Base-by-base conservation (phyloP, 2,797 vertebrate species). In the Antennarius maculatus region DNA sequence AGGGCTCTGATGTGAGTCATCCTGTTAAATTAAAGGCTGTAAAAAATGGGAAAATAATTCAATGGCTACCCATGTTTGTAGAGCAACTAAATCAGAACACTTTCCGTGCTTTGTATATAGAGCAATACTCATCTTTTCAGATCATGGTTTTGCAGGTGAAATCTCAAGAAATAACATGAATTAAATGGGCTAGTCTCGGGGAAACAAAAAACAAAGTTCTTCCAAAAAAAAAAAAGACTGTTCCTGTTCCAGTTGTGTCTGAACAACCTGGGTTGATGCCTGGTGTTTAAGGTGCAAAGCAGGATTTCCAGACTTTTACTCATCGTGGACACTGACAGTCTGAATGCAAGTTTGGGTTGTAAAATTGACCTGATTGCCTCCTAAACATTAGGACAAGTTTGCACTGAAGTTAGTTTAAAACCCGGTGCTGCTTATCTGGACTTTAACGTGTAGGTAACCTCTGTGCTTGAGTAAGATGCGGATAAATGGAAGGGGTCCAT, bases 21-120 rank as follows among this genome's bases (percentile, higher is more conserved):
- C 81, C 84, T 82, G 82, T 90, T 90, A 89, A 91, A 91, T 92
- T 90, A 86, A 88, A 90, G 80, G 81, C 78, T 67, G 77, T 84
- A 89, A 87, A 85, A 39, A 39, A 87, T 72, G 67, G 76, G 74
- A 71, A 84, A 88, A 84, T 78, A 83, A 83, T 88, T 84, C 77
- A 74, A 50, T 76, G 75, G 74, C 59, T 69, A 45, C 67, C 63
- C 49, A 31, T 84, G 74, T 86, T 84, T 75, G 80, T 71, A 49
- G 67, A 77, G 64, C 50, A 83, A 83, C 80, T 79, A 71, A 77
- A 81, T 31, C 54, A 58, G 59, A 74, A 64, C 66, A 82, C 59
- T 27, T 59, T 49, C 56, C 47, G 5, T 27, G 48, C 66, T 72
- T 54, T 46, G 56, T 68, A 69, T 71, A 81, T 58, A 67, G 56